Percentiles rank a stretch among this genome's conserved stretches.
Conservation (phyloP, 2,797 vertebrate genomes). For the Pristis pectinata region DNA sequence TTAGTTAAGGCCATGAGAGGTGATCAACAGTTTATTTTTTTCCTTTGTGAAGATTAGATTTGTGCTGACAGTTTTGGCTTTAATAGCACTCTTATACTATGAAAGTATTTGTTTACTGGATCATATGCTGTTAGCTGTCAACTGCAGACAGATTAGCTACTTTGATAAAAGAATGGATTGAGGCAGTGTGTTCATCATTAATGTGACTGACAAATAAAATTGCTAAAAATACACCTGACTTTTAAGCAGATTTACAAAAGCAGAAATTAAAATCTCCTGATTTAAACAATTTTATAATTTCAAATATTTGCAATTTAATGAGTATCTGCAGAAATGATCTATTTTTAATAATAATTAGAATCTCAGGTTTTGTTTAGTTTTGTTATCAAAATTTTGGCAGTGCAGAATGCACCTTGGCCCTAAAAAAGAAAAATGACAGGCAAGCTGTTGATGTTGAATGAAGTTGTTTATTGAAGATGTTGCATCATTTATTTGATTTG, state of each 20-base stretch:
- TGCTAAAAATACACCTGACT: constrained; percentile 25
- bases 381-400: neutral
- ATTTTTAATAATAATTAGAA: neutral
- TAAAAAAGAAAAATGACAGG: constrained; percentile 6
- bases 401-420: neutral
- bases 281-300: constrained; percentile 25
- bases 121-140: constrained; percentile 93
- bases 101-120: constrained; percentile 96
- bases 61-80: constrained; percentile 98
- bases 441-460: neutral
- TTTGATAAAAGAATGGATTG: constrained; percentile 86
- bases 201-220: constrained; percentile 7
- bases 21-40: constrained; percentile 80
- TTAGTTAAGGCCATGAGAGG: constrained; percentile 93
- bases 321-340: neutral
- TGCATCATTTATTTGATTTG: constrained; percentile 18
- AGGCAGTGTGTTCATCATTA: constrained; percentile 27
- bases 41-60: constrained; percentile 82
- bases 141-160: constrained; percentile 74
- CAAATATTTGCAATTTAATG: constrained; percentile 1
- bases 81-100: constrained; percentile 87
- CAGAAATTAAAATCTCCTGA: constrained; percentile 9
- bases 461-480: constrained; percentile 20
- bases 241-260: constrained; percentile 16
- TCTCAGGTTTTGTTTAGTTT: neutral